phyloP scores from a whole-genome alignment of 2,797 vertebrate genomes.

The Dallia pectoralis region DNA sequence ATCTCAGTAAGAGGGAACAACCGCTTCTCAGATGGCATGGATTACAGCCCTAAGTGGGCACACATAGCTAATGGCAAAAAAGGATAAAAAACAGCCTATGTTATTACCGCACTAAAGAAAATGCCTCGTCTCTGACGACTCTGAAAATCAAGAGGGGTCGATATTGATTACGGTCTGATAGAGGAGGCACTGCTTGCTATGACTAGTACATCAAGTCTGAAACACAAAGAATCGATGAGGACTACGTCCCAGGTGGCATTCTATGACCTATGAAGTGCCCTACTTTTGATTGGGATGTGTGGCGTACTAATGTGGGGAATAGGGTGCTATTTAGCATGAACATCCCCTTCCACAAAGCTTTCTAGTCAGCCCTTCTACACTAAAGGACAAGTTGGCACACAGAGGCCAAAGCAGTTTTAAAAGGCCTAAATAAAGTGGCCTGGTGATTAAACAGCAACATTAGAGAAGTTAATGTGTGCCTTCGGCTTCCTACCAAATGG shows the following conservation, averaged over 20 bases:
- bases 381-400: neutral
- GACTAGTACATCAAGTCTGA: neutral
- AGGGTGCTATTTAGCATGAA: neutral
- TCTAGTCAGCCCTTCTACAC: neutral
- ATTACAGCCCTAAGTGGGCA: neutral
- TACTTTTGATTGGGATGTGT: neutral
- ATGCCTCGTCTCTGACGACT: neutral
- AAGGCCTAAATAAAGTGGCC: neutral
- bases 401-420: neutral
- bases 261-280: neutral
- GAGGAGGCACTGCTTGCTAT: neutral
- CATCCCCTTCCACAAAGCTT: neutral
- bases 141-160: neutral
- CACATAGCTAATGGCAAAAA: neutral
- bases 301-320: neutral
- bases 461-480: neutral
- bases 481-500: neutral
- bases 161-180: slow-evolving; percentile 7
- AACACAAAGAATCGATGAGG: slow-evolving; percentile 16
- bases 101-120: neutral
- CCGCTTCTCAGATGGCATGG: neutral
- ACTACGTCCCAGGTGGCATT: neutral
- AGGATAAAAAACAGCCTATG: no score
- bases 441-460: neutral
- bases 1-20: neutral